Base-by-base conservation (phyloP, 2,797 vertebrate species). In the Protosalanx chinensis region DNA sequence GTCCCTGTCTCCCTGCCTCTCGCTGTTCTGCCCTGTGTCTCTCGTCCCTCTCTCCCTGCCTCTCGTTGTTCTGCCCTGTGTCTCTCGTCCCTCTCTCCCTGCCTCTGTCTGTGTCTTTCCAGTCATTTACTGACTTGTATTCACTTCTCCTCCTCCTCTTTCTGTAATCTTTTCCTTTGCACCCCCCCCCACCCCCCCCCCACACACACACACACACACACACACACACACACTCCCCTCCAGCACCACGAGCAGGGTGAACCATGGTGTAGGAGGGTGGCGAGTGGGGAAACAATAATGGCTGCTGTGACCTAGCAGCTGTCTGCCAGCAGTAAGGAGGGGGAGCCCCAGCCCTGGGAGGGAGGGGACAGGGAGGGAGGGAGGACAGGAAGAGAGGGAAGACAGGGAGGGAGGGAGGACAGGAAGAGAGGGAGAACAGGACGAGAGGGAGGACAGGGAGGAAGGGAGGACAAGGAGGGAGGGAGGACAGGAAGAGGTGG, bases 271-370 rank as follows among this genome's bases (percentile, higher is more conserved):
- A 63, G 33, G 82, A 62, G 30, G 30, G 74, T 81, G 72, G 80
- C 64, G 61, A 74, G 61, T 57, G 51, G 77, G 79, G 79, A 85
- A 86, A 82, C 76, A 64, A 82, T 88, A 86, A 83, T 84, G 80
- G 84, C 79, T 84, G 79, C 84, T 80, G 80, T 85, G 87, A 88
- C 84, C 67, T 82, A 78, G 78, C 81, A 77, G 85, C 80, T 85
- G 82, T 83, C 71, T 85, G 84, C 78, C 85, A 85, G 88, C 87
- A 84, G 88, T 90, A 90, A 92, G 89, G 87, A 92, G 90, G 86
- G 85, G 83, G 69, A 87, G 87, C 88, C 84, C 84, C 83, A 51
- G 70, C 79, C 70, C 68, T 7, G 29, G 16, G 23, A 13, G 16
- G 61, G 67, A 1, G 63, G 72, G 23, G 61, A 80, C 23, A 71